Evolutionary conservation across 2,797 vertebrate genomes (phyloP).

Genomic region (Lepilemur septentrionalis): DNA sequence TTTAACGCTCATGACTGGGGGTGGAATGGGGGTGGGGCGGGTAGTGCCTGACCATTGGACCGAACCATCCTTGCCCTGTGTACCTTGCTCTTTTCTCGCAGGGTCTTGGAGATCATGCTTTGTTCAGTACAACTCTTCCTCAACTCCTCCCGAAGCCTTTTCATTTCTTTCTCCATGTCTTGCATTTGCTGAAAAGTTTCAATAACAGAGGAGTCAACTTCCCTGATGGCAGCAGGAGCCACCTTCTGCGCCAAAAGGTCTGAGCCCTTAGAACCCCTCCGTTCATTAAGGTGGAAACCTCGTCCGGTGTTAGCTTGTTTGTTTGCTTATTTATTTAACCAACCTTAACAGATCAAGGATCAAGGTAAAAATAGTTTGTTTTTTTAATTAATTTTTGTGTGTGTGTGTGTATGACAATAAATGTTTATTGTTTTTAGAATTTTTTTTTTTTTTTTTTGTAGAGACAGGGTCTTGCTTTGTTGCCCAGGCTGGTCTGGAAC

Average conservation of each 20-base stretch:
- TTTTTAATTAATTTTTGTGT: not conserved
- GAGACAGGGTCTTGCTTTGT: too few species aligned
- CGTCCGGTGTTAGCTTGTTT: not conserved
- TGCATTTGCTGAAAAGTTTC: slow-evolving; percentile 78
- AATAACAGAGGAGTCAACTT: not conserved
- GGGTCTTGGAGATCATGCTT: slow-evolving; percentile 58
- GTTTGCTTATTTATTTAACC: not conserved
- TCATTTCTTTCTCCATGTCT: slow-evolving; percentile 81
- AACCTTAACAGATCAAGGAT: not conserved
- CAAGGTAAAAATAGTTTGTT: not conserved
- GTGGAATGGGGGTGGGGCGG: too few species aligned
- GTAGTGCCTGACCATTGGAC: not conserved
- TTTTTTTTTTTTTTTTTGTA: too few species aligned
- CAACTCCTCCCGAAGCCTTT: slow-evolving; percentile 75
- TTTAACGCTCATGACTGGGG: accelerated
- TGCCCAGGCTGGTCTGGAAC: too few species aligned
- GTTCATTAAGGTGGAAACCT: not conserved
- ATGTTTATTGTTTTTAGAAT: too few species aligned
- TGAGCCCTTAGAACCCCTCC: accelerated
- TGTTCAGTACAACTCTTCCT: slow-evolving; percentile 62
- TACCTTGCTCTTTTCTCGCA: slow-evolving; percentile 84
- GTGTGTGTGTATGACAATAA: too few species aligned
- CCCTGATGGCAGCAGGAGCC: accelerated
- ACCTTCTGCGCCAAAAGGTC: not conserved
- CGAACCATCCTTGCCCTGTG: not conserved